A percentile compares a stretch with the other conserved stretches of the same genome.
Evolutionary conservation across 2,888 invertebrate species (phyloP).

Genomic region (Acleris emargana): DNA sequence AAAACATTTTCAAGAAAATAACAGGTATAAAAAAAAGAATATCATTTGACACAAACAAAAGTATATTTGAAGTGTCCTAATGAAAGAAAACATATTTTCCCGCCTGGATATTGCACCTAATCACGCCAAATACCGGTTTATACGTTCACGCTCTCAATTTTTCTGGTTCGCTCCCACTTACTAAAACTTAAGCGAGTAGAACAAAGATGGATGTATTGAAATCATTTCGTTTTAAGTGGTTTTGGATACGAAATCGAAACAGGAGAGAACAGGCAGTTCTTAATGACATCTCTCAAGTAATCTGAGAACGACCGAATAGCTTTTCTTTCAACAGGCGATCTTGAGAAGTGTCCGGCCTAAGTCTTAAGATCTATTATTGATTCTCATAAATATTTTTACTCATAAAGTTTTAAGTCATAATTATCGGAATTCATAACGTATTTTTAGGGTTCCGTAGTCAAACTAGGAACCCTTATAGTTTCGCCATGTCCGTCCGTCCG

Average conservation of each 20-base stretch:
- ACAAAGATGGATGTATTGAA: slow-evolving; percentile 1
- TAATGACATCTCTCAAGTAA: slow-evolving; percentile 44
- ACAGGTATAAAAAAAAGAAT: not conserved
- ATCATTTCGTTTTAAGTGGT: slow-evolving; percentile 10
- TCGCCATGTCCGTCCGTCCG: too few relatives aligned
- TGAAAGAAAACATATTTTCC: slow-evolving; percentile 5
- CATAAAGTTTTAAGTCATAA: too few relatives aligned
- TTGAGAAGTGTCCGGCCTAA: slow-evolving; percentile 33
- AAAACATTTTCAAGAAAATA: too few relatives aligned
- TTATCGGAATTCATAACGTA: too few relatives aligned
- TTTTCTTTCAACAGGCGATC: slow-evolving; percentile 43
- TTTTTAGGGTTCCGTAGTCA: too few relatives aligned
- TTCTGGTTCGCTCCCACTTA: not conserved
- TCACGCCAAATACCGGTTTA: not conserved
- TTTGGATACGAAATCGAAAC: slow-evolving; percentile 19
- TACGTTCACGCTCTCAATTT: not conserved
- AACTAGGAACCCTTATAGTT: too few relatives aligned
- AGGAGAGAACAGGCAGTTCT: slow-evolving; percentile 21
- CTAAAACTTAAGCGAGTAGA: not conserved
- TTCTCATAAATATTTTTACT: too few relatives aligned
- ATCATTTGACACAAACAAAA: not conserved
- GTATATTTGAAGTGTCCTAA: not conserved
- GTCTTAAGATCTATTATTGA: not conserved
- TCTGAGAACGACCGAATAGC: slow-evolving; percentile 42
- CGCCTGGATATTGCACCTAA: slow-evolving; percentile 4